Evolutionary conservation across 2,797 vertebrate species (phyloP).

Genomic region (Linurgus olivaceus): DNA sequence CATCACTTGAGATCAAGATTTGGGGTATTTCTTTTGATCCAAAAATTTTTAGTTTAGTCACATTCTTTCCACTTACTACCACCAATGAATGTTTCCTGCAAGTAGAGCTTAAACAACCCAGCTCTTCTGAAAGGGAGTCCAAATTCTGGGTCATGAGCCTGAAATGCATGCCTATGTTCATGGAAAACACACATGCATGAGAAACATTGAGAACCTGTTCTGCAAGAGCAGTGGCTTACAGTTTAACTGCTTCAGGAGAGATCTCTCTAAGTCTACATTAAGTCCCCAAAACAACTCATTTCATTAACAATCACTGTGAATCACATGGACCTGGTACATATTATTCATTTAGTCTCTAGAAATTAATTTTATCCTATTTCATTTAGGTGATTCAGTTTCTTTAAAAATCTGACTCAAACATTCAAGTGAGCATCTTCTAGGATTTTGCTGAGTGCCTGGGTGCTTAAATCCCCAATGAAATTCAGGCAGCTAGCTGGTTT

Average conservation of each 20-base stretch:
- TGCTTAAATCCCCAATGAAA: neutral
- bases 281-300: neutral
- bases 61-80: neutral
- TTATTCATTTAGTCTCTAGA: constrained; percentile 15
- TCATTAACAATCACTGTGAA: neutral
- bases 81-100: neutral
- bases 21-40: neutral
- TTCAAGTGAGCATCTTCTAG: neutral
- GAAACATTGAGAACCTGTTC: neutral
- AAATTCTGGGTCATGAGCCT: neutral
- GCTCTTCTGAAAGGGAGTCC: neutral
- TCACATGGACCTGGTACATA: neutral
- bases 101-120: neutral
- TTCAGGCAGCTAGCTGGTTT: neutral
- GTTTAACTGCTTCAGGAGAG: constrained; percentile 9
- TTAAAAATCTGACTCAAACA: constrained; percentile 13
- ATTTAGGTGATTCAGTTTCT: neutral
- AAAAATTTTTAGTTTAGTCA: neutral
- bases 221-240: constrained; percentile 1
- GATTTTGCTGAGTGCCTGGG: neutral
- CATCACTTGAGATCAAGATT: neutral
- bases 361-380: neutral
- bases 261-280: neutral
- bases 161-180: constrained; percentile 28
- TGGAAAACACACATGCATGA: constrained; percentile 31